phyloP scores from a whole-genome alignment of 1,140 invertebrate genomes.

The Temnothorax nylanderi region DNA sequence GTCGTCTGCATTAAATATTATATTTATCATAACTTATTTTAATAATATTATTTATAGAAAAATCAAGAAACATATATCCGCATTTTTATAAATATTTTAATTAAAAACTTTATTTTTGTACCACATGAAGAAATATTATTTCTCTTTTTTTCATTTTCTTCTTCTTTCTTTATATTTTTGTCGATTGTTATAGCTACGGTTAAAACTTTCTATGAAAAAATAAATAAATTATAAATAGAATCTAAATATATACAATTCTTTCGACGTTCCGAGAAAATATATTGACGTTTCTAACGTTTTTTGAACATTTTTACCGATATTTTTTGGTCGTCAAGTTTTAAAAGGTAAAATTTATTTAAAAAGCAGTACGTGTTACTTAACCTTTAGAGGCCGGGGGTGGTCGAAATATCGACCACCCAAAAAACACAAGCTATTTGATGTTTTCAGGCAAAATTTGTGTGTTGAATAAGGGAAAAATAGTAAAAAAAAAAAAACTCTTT shows the following conservation, averaged over 20 bases:
- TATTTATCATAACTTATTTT: background rate
- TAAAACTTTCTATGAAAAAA: background rate
- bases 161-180: background rate
- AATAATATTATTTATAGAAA: background rate
- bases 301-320: background rate
- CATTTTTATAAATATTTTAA: background rate
- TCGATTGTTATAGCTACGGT: background rate
- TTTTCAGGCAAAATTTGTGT: too few species aligned
- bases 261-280: background rate
- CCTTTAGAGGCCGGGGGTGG: too few species aligned
- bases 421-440: too few species aligned
- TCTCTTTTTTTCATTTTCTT: background rate
- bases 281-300: background rate
- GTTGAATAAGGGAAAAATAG: too few species aligned
- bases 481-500: too few species aligned
- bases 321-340: background rate
- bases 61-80: background rate
- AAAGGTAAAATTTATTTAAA: constrained; percentile 24
- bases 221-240: background rate
- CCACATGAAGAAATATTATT: background rate
- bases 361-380: constrained; percentile 5
- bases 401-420: too few species aligned
- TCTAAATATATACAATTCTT: background rate
- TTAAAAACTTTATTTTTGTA: background rate
- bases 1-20: background rate